Evolutionary conservation across 2,797 vertebrate genomes (phyloP), one percentile per base, ranked within the genome.

Genomic region (Sebastes kiyomatsui): DNA sequence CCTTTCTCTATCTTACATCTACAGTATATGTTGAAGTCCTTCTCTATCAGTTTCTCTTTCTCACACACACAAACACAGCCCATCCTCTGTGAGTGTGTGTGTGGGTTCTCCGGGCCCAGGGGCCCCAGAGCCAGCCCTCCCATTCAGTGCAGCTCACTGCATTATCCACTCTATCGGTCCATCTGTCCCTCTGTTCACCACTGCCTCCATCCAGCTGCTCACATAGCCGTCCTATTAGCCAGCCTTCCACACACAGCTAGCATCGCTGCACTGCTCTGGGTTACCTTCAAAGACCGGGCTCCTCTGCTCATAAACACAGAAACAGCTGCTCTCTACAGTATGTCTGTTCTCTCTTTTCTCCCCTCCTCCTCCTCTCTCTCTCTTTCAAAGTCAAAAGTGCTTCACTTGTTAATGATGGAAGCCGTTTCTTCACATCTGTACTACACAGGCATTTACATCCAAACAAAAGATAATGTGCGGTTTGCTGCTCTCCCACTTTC

Each of bases 201-300:
- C 90, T 92, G 91, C 88, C 93, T 95, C 95, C 67, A 93, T 96
- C 94, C 95, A 96, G 95, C 95, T 96, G 95, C 95, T 96, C 95
- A 94, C 93, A 93, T 95, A 92, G 93, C 92, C 87, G 82, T 92
- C 94, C 94, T 95, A 95, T 96, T 95, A 95, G 93, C 92, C 89
- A 90, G 90, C 85, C 89, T 90, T 94, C 86, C 85, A 87, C 87
- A 79, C 91, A 64, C 82, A 86, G 87, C 93, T 90, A 92, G 88
- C 90, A 82, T 87, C 77, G 87, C 89, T 82, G 91, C 93, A 81
- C 92, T 82, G 93, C 95, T 92, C 93, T 92, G 94, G 94, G 93
- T 95, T 95, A 95, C 94, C 93, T 95, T 93, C 94, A 94, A 95
- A 95, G 95, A 94, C 93, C 79, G 22, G 90, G 81, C 90, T 89